Percentiles rank a stretch among this genome's conserved stretches.
Conservation (phyloP, 2,113 vertebrate species). For the Catharus minimus region DNA sequence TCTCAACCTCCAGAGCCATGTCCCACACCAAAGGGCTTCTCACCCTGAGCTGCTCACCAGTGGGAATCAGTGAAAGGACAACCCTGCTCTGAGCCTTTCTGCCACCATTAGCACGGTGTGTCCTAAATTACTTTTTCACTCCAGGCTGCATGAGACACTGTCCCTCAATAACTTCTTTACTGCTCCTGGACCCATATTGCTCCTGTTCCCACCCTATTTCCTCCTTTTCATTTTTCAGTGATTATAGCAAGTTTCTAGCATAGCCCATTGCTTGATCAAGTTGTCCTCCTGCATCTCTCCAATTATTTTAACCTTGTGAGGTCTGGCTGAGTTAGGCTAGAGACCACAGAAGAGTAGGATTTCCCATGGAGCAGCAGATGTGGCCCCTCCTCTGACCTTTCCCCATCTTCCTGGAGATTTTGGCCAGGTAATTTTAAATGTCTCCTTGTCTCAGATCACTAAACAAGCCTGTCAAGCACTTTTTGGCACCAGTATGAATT, state of each 20-base stretch:
- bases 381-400: background rate
- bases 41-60: fast-evolving
- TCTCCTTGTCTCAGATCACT: background rate
- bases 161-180: background rate
- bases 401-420: background rate
- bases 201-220: background rate
- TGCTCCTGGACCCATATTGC: background rate
- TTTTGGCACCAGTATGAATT: background rate
- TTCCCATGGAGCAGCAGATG: background rate
- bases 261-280: background rate
- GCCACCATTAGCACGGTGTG: background rate
- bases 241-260: background rate
- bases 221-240: background rate
- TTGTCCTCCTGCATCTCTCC: background rate
- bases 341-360: fast-evolving
- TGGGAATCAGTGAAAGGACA: background rate
- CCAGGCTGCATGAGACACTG: background rate
- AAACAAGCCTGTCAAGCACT: background rate
- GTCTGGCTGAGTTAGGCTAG: background rate
- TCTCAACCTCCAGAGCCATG: background rate
- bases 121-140: background rate
- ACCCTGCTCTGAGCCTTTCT: background rate
- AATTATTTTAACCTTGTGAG: background rate
- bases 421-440: background rate
- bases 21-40: background rate